Base-by-base conservation (phyloP, 2,113 vertebrate genomes). In the Lepus europaeus region DNA sequence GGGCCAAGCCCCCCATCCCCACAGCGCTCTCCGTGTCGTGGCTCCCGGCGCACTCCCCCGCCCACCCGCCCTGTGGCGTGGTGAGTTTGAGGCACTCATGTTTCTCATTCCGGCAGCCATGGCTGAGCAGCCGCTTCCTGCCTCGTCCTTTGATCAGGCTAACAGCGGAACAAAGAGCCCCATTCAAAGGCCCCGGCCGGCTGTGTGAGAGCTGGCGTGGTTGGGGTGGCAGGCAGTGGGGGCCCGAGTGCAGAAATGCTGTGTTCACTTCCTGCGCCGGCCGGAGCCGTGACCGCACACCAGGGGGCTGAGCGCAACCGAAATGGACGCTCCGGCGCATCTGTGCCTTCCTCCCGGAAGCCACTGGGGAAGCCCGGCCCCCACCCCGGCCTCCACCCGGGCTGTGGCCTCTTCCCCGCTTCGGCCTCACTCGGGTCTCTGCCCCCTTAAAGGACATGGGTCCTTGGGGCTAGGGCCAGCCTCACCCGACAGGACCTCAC, bases 371-470 rank as follows among this genome's bases (percentile, higher is more conserved):
- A 19, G 56, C 14, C 56, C 2, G 56, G 19, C 17, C 56, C 19
- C 14, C 6, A 6, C 13, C 56, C 56, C 56, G 17, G 14, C 56
- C 56, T 33, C 59, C n/a, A 49, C n/a, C 49, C 7, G 45, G 45
- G 45, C 45, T 7, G n/a, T 22, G 1, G 49, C 31, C 76, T 33
- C 4, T 17, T 4, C 33, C 49, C 10, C 2, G n/a, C 39, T 6
- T n/a, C 68, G 1, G 0, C 10, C 3, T 29, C 72, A 3, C 29
- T 29, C 23, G 39, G 4, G 0, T 29, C 64, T 31, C 31, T 16
- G 27, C 51, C 17, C 63, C 14, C 36, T 19, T 1, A 1, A 49
- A 59, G 45, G 36, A 51, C 20, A 20, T 63, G 23, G 19, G 39
- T 22, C 20, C 12, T 0, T 66, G 74, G 16, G 45, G 29, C 77